phyloP scores from a whole-genome alignment of 2,797 vertebrate species.

The Enoplosus armatus region DNA sequence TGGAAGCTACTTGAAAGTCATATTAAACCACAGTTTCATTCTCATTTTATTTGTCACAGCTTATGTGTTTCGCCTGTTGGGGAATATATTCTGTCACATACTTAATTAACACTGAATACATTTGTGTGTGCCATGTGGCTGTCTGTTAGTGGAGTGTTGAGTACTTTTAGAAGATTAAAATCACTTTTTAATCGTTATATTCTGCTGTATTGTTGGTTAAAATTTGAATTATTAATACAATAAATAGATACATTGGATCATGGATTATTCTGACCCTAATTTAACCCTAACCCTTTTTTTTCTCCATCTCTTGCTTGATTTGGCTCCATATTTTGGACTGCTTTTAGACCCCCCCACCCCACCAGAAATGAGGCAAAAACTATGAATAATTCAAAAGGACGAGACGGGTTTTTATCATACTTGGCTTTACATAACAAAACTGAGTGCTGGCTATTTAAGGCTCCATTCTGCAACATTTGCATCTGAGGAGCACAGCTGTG shows the following conservation, averaged over 20 bases:
- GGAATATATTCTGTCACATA: background rate
- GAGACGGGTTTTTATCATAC: conserved; percentile 42
- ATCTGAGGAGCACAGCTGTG: conserved; percentile 65
- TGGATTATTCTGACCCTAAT: conserved; percentile 9
- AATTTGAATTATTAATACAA: background rate
- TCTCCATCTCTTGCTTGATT: background rate
- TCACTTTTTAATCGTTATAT: background rate
- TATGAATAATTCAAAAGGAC: conserved; percentile 66
- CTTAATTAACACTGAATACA: conserved; percentile 17
- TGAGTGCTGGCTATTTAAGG: conserved; percentile 59
- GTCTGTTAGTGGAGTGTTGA: background rate
- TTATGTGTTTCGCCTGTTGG: background rate
- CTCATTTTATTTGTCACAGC: background rate
- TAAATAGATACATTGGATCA: background rate
- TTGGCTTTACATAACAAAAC: conserved; percentile 72
- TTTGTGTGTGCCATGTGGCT: background rate
- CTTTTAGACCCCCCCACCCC: background rate
- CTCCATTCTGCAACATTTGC: conserved; percentile 47
- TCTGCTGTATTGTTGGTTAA: background rate
- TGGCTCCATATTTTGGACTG: conserved; percentile 1
- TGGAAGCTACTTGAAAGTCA: conserved; percentile 19
- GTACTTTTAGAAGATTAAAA: background rate
- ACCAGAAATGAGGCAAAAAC: conserved; percentile 34
- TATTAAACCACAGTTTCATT: conserved; percentile 16
- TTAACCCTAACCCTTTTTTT: background rate